phyloP scores from a whole-genome alignment of 2,797 vertebrate genomes.

The Echeneis naucrates region DNA sequence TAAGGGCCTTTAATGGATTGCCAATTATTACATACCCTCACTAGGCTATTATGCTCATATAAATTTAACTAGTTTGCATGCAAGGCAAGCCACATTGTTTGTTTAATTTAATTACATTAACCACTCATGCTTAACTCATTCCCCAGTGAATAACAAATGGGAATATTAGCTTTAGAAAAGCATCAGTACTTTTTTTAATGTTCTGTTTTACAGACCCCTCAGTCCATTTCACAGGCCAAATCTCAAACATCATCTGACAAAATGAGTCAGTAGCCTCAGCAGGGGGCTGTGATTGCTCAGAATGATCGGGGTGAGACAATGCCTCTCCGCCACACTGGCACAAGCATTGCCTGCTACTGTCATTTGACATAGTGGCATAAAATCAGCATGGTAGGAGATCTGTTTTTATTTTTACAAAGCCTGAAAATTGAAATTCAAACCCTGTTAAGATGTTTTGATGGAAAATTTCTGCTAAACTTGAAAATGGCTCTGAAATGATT shows the following conservation, averaged over 20 bases:
- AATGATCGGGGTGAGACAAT: slow-evolving; percentile 39
- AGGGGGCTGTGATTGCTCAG: slow-evolving; percentile 36
- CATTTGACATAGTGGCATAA: slow-evolving; percentile 5
- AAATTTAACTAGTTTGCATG: slow-evolving; percentile 21
- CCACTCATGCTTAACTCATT: slow-evolving; percentile 47
- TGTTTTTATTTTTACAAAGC: slow-evolving; percentile 5
- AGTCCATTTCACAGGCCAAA: slow-evolving; percentile 48
- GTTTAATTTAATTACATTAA: slow-evolving; percentile 52
- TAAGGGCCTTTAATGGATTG: slow-evolving; percentile 20
- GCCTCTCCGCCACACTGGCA: slow-evolving; percentile 1
- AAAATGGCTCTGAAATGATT: no score
- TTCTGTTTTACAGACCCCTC: slow-evolving; percentile 14
- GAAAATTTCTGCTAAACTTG: slow-evolving; percentile 18
- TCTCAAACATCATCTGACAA: slow-evolving; percentile 57
- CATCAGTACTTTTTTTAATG: not conserved
- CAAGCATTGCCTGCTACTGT: no score
- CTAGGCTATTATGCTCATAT: slow-evolving; percentile 15
- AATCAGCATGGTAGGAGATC: slow-evolving; percentile 15
- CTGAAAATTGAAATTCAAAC: not conserved
- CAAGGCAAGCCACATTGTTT: slow-evolving; percentile 41
- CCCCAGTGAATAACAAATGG: slow-evolving; percentile 40
- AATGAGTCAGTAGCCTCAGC: slow-evolving; percentile 47
- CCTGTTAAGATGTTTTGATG: slow-evolving; percentile 11
- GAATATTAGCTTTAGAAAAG: slow-evolving; percentile 32
- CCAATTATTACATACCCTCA: slow-evolving; percentile 28